A percentile compares a stretch with the other conserved stretches of the same genome.
phyloP scores from a whole-genome alignment of 2,797 vertebrate species.

The Sphenopsis melanotis region DNA sequence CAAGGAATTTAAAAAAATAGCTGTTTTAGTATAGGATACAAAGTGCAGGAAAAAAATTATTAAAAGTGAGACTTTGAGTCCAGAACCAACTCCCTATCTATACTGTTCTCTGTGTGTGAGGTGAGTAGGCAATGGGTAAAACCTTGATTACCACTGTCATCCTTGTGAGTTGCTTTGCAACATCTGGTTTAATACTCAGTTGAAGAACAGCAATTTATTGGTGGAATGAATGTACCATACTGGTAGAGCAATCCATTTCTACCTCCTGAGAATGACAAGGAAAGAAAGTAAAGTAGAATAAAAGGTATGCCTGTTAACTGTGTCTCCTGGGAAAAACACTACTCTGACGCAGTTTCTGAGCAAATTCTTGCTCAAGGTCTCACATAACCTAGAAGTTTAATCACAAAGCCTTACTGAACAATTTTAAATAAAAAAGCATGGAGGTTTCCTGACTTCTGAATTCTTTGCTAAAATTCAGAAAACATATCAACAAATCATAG shows the following conservation, averaged over 20 bases:
- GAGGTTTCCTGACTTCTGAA: background rate
- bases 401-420: background rate
- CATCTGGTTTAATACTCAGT: background rate
- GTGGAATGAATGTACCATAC: background rate
- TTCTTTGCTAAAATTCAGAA: background rate
- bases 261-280: background rate
- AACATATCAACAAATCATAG: background rate
- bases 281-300: background rate
- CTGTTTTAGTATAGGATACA: background rate
- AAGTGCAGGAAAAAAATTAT: background rate
- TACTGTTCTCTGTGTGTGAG: fast-evolving
- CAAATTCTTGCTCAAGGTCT: background rate
- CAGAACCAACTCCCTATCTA: background rate
- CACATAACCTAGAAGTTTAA: background rate
- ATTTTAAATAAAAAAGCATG: background rate
- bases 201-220: background rate
- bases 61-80: background rate
- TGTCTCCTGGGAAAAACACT: background rate
- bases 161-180: background rate
- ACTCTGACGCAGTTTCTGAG: background rate
- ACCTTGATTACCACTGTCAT: fast-evolving
- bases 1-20: background rate
- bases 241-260: background rate
- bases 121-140: background rate
- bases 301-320: background rate